Base-by-base conservation (phyloP, 2,797 vertebrate species). In the Channa striata region DNA sequence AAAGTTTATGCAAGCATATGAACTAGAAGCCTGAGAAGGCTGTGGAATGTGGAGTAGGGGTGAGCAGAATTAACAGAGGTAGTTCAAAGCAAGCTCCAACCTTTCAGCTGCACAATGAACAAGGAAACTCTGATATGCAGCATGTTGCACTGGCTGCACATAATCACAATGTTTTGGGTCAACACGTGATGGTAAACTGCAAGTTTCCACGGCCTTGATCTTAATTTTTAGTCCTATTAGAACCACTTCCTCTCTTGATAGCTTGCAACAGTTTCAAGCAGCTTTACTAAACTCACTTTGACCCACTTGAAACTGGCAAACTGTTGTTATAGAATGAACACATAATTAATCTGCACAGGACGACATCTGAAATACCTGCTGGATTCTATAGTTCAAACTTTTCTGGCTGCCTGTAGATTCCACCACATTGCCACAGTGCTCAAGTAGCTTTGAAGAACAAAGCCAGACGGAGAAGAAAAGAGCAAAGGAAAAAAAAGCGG, bases 1-100 rank as follows among this genome's bases (percentile, higher is more conserved):
- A 93, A 90, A 89, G 90, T 94, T 93, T 93, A 91, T 92, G 89
- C 78, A 89, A 91, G 93, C 92, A 87, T 86, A 86, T 91, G 91
- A 93, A 91, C 88, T 77, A 46, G 80, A 94, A 90, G 90, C 91
- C 90, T 86, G 89, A 87, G 90, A 92, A 90, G 91, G 87, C 84
- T 77, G 88, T 89, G 92, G 94, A 95, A 94, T 94, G 93, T 75
- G 76, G 89, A 82, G 78, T 51, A 79, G 85, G 81, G 87, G 84
- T 85, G 86, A 91, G 82, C 52, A 21, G 88, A 89, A 88, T 92
- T 86, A 92, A 80, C 81, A 19, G 74, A 78, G 77, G 73, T 75
- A 87, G 87, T 93, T 94, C 91, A 94, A 93, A 93, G 89, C 60
- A 70, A 80, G 43, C n/a, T 69, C 65, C n/a, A 23, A 72, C 59